Evolutionary conservation across 2,113 vertebrate genomes (phyloP).

Genomic region (Chionis minor): DNA sequence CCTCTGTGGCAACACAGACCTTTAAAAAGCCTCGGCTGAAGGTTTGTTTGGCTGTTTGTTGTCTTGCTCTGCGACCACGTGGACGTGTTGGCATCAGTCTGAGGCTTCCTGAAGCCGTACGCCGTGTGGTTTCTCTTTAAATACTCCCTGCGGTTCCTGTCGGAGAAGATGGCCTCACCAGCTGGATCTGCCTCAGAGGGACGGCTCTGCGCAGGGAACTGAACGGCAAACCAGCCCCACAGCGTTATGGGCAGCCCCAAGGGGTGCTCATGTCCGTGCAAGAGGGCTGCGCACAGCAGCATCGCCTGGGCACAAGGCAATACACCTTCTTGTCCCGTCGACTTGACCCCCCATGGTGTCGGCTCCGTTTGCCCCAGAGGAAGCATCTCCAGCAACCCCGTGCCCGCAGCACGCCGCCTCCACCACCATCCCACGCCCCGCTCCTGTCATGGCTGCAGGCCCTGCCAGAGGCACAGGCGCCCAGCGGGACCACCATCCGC

Average conservation of each 20-base stretch:
- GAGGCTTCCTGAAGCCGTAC: neutral
- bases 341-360: fast-evolving
- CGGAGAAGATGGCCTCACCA: neutral
- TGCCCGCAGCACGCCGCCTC: too few species aligned
- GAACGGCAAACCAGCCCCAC: neutral
- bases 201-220: fast-evolving
- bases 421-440: fast-evolving
- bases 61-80: neutral
- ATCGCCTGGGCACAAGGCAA: neutral
- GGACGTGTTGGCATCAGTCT: neutral
- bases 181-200: neutral
- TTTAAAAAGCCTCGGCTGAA: neutral
- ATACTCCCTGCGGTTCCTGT: neutral
- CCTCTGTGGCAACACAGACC: neutral
- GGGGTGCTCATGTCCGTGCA: fast-evolving
- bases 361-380: neutral
- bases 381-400: neutral
- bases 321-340: neutral
- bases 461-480: fast-evolving
- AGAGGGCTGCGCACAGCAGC: neutral
- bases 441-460: neutral
- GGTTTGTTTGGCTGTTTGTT: neutral
- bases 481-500: neutral
- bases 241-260: fast-evolving
- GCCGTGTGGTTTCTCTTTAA: neutral